Evolutionary conservation across 2,797 vertebrate species (phyloP).

Genomic region (Sparidentex hasta): DNA sequence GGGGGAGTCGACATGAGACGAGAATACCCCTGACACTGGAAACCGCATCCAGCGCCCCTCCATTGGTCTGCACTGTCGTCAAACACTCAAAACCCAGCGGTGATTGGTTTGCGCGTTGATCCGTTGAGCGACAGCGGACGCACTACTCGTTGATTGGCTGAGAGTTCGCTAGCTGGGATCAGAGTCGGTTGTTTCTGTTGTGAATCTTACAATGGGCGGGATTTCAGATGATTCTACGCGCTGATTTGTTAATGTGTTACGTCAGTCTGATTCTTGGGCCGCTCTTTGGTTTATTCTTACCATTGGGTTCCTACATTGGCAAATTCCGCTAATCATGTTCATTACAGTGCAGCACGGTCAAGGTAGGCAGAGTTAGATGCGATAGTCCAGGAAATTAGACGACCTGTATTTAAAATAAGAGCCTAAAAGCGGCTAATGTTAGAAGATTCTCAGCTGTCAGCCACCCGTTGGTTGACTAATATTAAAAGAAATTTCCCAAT

Average conservation of each 20-base stretch:
- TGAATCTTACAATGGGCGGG: constrained; percentile 56
- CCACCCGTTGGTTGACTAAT: neutral
- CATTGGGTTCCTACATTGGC: constrained; percentile 14
- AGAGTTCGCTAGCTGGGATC: neutral
- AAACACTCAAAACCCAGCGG: neutral
- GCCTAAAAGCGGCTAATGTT: neutral
- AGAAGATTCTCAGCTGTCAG: neutral
- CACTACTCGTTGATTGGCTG: constrained; percentile 68
- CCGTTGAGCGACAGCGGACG: constrained; percentile 53
- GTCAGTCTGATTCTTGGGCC: constrained; percentile 26
- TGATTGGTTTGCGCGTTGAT: constrained; percentile 50
- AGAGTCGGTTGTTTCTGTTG: neutral
- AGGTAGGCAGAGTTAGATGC: neutral
- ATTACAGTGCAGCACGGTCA: constrained; percentile 10
- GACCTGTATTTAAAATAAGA: neutral
- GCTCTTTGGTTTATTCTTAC: constrained; percentile 61
- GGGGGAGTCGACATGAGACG: neutral
- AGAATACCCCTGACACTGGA: neutral
- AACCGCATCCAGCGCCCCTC: neutral
- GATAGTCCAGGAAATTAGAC: neutral
- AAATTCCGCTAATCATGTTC: constrained; percentile 63
- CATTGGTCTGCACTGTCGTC: constrained; percentile 39
- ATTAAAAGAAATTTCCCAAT: neutral
- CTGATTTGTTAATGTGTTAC: constrained; percentile 47
- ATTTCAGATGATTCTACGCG: neutral